Percentiles rank a stretch among this genome's conserved stretches.
phyloP scores from a whole-genome alignment of 2,888 invertebrate genomes.

The Lepetodrilus schrolli region DNA sequence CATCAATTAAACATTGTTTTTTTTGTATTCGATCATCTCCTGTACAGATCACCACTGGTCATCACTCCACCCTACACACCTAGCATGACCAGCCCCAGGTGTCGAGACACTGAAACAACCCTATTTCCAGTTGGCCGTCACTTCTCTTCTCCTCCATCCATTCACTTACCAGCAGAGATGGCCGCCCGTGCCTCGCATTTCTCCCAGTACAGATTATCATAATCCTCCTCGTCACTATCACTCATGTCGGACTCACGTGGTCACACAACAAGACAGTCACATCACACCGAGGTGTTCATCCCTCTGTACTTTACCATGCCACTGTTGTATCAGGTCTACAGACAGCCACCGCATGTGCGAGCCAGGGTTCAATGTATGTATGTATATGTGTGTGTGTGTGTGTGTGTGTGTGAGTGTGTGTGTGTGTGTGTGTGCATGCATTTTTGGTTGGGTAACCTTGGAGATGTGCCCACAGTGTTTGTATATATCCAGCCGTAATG shows the following conservation, averaged over 20 bases:
- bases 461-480: slow-evolving; percentile 2
- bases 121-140: too few species aligned
- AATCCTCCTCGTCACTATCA: slow-evolving; percentile 15
- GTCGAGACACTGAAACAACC: too few species aligned
- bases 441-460: slow-evolving; percentile 25
- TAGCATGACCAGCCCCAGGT: too few species aligned
- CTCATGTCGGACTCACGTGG: neutral
- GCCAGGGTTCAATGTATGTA: neutral
- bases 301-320: neutral
- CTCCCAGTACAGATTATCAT: slow-evolving; percentile 19
- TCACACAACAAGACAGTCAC: neutral
- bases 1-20: too few species aligned
- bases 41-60: too few species aligned
- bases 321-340: neutral
- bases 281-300: too few species aligned
- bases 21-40: too few species aligned
- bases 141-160: too few species aligned
- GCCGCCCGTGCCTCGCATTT: too few species aligned
- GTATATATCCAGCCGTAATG: neutral
- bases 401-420: neutral
- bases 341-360: neutral
- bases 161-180: too few species aligned
- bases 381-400: neutral
- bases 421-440: slow-evolving; percentile 18
- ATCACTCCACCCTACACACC: too few species aligned